Evolutionary conservation across 2,113 vertebrate genomes (phyloP), one percentile per base, ranked within the genome.

Genomic region (Elephantulus edwardii): DNA sequence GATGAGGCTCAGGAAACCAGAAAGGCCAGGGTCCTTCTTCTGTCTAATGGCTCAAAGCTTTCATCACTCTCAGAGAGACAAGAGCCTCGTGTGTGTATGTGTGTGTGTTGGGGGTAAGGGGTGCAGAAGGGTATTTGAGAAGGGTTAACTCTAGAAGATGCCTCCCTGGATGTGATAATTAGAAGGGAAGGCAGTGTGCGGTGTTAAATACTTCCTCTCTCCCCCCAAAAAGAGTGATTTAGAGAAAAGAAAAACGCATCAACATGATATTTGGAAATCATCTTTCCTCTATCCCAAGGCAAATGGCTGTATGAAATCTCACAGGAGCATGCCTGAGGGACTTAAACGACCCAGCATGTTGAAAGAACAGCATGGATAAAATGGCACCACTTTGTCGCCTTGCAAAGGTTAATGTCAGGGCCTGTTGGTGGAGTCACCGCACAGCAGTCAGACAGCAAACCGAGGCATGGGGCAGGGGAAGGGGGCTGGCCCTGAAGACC

Each of bases 391-490:
- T 72, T 17, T 35, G 9, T 72, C 50, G 11, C 30, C 33, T 68
- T n/a, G 7, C 24, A 74, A 66, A 64, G 28, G 56, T 93, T 81
- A 82, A 56, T 6, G 2, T n/a, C 71, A 46, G 12, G 26, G 62
- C 19, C 17, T n/a, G 13, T 6, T 54, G 17, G 46, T 88, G 64
- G 76, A 22, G 66, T n/a, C n/a, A n/a, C n/a, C n/a, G n/a, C n/a
- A n/a, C n/a, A n/a, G n/a, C n/a, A n/a, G n/a, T n/a, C n/a, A n/a
- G n/a, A n/a, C n/a, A n/a, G n/a, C n/a, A n/a, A n/a, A n/a, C n/a
- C n/a, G n/a, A n/a, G n/a, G n/a, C n/a, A n/a, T n/a, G n/a, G 20
- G 71, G 54, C 62, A 60, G 70, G 70, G 79, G 79, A 86, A 91
- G 5, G 52, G 0, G 28, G 40, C 40, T 30, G 28, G 4, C 13